Evolutionary conservation across 2,888 invertebrate species (phyloP).

Genomic region (Megaustenia siamemsis): DNA sequence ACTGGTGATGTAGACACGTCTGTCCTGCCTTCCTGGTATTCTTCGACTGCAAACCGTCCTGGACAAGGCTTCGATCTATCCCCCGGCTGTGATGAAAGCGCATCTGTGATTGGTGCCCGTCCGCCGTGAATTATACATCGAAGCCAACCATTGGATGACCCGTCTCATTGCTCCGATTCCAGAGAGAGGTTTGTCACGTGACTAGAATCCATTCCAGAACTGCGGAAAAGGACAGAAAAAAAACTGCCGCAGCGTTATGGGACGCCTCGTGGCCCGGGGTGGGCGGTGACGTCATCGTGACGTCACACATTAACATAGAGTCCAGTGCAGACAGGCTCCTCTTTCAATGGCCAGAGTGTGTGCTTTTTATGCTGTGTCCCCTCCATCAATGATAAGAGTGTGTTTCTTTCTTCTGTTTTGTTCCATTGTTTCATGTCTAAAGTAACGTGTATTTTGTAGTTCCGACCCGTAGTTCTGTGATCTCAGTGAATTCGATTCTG

Average conservation of each 20-base stretch:
- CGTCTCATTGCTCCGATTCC: conserved; percentile 37
- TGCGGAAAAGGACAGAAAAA: neutral
- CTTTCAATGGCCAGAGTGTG: conserved; percentile 2
- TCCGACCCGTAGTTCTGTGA: no score
- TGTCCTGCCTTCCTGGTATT: neutral
- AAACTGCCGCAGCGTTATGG: conserved; percentile 12
- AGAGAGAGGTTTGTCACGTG: conserved; percentile 43
- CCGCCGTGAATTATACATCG: conserved; percentile 46
- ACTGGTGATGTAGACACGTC: conserved; percentile 15
- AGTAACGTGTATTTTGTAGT: no score
- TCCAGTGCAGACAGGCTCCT: conserved; percentile 21
- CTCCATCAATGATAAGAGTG: no score
- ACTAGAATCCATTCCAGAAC: conserved; percentile 32
- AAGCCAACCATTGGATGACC: conserved; percentile 41
- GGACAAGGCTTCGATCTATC: conserved; percentile 43
- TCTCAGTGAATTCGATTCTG: no score
- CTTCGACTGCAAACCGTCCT: conserved; percentile 26
- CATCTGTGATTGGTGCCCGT: conserved; percentile 41
- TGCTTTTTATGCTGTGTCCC: no score
- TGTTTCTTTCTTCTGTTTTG: no score
- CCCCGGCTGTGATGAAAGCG: conserved; percentile 33
- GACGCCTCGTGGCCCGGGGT: conserved; percentile 25
- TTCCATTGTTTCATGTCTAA: no score
- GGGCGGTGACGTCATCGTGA: conserved; percentile 48
- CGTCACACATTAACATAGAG: conserved; percentile 48